Evolutionary conservation across 2,113 vertebrate genomes (phyloP), one percentile per base, ranked within the genome.

Genomic region (Laticauda colubrina): DNA sequence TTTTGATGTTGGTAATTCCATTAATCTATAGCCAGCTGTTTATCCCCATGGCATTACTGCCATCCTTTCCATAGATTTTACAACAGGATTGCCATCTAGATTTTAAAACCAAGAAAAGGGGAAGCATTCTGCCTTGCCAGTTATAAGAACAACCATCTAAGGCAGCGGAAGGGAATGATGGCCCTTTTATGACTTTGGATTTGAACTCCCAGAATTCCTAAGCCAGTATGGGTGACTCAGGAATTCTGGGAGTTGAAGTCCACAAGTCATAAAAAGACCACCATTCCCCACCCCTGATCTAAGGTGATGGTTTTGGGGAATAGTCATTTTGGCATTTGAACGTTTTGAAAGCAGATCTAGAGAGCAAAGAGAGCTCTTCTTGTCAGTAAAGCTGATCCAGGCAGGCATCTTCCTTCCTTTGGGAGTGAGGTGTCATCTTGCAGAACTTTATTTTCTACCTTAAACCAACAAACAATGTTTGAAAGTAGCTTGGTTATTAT

Each of bases 271-370:
- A 34, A 75, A 75, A 69, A 12, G 29, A 4, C 64, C 29, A 34
- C 34, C 29, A 2, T 34, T 69, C 64, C n/a, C 64, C 64, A 34
- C 4, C 64, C 64, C 8, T 59, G 56, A 59, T 57, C 56, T 88
- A n/a, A 93, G n/a, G 87, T 91, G 93, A 24, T 90, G 90, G 87
- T 85, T 93, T 94, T 88, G 29, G 23, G 48, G 39, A 24, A 34
- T 89, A 61, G 94, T 93, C 75, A 69, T 61, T 87, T 90, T 91
- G 91, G 91, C 91, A 34, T 53, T 34, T 90, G 89, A 94, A 89
- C 92, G 94, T 87, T 53, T 2, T 91, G 90, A 95, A 95, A 92
- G 20, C 64, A 89, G 92, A 93, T 92, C 92, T 94, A 85, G 11
- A 21, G 0, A 56, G 14, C 12, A 92, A 81, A 81, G 75, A 94